These are phyloP conservation scores for Lamellibrachia luymesi DNA, from an alignment of 1,140 invertebrate genomes.

Conservation along the genomic window DNA sequence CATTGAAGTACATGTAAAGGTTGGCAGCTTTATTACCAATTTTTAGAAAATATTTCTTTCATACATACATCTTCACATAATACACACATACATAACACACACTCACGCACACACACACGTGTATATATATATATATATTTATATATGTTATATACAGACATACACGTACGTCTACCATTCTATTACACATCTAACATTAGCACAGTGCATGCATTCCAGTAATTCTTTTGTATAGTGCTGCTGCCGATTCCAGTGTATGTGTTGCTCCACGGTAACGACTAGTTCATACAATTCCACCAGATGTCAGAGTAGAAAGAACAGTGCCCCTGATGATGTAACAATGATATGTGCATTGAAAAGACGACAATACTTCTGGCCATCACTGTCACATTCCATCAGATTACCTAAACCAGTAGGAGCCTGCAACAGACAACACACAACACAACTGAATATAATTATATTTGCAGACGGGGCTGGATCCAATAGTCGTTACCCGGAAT, in stretches of 20 bases:
- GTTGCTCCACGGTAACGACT: neutral
- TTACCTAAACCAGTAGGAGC: neutral
- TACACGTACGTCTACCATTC: neutral
- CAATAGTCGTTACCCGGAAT: neutral
- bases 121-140: neutral
- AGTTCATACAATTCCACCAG: neutral
- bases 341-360: neutral
- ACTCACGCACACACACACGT: neutral
- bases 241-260: neutral
- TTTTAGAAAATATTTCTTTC: neutral
- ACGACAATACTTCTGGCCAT: neutral
- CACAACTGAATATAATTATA: neutral
- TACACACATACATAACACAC: neutral
- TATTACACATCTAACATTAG: neutral
- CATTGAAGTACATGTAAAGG: neutral
- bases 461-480: neutral
- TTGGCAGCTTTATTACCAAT: neutral
- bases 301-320: neutral
- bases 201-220: neutral
- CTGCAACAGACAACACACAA: neutral
- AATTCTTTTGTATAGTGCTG: neutral
- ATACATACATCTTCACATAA: neutral
- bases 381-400: neutral
- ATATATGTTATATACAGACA: conserved; percentile 1
- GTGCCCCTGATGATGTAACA: neutral